A percentile compares a stretch with the other conserved stretches of the same genome.
These are phyloP conservation scores for Tenebrio molitor DNA, from an alignment of 1,140 invertebrate species.

Conservation along the genomic window DNA sequence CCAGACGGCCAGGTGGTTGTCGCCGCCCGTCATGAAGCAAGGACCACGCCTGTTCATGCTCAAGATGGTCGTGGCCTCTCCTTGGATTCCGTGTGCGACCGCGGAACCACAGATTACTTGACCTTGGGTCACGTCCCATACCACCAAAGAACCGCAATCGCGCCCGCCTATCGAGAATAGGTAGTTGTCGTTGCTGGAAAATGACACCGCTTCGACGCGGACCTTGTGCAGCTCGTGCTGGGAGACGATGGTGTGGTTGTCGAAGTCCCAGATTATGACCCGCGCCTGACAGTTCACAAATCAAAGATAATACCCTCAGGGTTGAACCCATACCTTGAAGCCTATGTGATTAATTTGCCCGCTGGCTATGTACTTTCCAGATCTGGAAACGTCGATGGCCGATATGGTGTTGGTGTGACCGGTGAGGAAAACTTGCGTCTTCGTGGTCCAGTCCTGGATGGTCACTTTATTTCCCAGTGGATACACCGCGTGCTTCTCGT, in stretches of 20 bases:
- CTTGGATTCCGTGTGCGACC: slow-evolving; percentile 76
- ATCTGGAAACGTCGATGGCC: slow-evolving; percentile 80
- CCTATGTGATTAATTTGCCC: slow-evolving; percentile 93
- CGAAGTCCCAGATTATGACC: slow-evolving; percentile 91
- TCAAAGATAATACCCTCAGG: too few species aligned
- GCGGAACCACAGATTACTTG: slow-evolving; percentile 76
- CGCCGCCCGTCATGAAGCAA: slow-evolving; percentile 80
- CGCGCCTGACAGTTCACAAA: slow-evolving; percentile 75
- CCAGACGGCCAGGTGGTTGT: slow-evolving; percentile 80
- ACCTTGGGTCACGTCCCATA: slow-evolving; percentile 78
- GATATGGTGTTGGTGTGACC: slow-evolving; percentile 90
- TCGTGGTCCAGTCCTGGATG: slow-evolving; percentile 80
- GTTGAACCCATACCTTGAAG: slow-evolving; percentile 89
- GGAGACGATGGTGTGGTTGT: slow-evolving; percentile 72
- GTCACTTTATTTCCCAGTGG: slow-evolving; percentile 88
- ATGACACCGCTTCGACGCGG: slow-evolving; percentile 84
- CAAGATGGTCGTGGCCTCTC: slow-evolving; percentile 73
- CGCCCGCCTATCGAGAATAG: slow-evolving; percentile 88
- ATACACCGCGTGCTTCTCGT: slow-evolving; percentile 83
- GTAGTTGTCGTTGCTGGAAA: slow-evolving; percentile 85
- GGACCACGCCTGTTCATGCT: slow-evolving; percentile 71
- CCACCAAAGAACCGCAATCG: slow-evolving; percentile 87
- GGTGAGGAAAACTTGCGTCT: slow-evolving; percentile 82
- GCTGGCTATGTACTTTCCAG: slow-evolving; percentile 85
- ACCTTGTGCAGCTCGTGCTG: slow-evolving; percentile 88